Percentiles rank a stretch among this genome's conserved stretches.
phyloP scores from a whole-genome alignment of 2,797 vertebrate species.

The Leuciscus waleckii region DNA sequence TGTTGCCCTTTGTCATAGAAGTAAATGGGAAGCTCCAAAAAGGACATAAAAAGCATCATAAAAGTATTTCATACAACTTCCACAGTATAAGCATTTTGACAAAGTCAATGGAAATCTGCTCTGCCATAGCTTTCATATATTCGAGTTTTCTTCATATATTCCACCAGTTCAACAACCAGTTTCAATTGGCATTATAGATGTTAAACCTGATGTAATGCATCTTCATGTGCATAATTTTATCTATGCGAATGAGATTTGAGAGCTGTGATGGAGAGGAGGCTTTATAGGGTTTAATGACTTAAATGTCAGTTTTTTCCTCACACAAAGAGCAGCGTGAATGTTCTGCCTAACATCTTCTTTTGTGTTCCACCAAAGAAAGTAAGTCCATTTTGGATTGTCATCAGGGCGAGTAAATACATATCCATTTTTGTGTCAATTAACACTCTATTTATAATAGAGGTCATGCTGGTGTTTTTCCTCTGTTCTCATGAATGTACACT shows the following conservation, averaged over 20 bases:
- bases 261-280: background rate
- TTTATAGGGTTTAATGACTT: background rate
- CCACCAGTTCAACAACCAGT: background rate
- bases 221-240: background rate
- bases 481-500: background rate
- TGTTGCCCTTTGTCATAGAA: background rate
- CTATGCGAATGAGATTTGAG: background rate
- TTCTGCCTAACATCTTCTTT: background rate
- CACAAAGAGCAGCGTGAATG: background rate
- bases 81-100: background rate
- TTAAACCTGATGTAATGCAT: background rate
- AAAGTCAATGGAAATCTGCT: background rate
- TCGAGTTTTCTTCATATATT: background rate
- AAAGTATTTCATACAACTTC: background rate
- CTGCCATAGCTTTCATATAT: background rate
- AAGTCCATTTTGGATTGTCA: background rate
- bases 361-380: background rate
- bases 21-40: background rate
- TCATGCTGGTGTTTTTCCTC: slow-evolving; percentile 35
- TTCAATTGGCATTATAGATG: background rate
- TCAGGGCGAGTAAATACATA: background rate
- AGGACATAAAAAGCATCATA: background rate
- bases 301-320: background rate
- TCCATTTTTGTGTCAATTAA: background rate
- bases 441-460: background rate